These are phyloP conservation scores for Platyrinchus mystaceus DNA, from an alignment of 2,797 vertebrate genomes.

Conservation along the genomic window DNA sequence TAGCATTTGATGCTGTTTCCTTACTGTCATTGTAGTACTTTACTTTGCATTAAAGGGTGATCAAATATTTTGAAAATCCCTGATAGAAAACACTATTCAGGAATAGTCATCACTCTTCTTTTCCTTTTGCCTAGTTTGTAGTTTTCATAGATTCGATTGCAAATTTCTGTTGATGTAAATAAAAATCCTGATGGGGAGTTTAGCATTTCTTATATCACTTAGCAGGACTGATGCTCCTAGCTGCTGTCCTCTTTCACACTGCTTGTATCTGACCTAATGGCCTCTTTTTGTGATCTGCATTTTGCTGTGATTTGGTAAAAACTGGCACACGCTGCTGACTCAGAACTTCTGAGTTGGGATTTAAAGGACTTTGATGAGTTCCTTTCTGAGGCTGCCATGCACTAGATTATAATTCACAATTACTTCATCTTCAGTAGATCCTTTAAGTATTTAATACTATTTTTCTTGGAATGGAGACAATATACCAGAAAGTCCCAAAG, in stretches of 20 bases:
- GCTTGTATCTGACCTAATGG: neutral
- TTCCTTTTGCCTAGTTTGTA: neutral
- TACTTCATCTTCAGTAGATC: neutral
- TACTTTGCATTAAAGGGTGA: neutral
- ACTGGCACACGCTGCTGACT: neutral
- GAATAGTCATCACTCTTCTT: neutral
- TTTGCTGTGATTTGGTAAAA: neutral
- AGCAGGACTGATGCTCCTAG: neutral
- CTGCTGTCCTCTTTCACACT: neutral
- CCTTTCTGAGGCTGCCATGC: neutral
- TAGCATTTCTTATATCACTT: neutral
- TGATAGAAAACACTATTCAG: neutral
- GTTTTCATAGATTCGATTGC: neutral
- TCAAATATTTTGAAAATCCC: neutral
- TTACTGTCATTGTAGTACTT: neutral
- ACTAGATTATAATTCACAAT: neutral
- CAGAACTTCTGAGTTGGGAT: neutral
- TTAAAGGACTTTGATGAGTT: neutral
- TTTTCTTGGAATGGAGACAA: neutral
- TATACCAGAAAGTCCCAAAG: neutral
- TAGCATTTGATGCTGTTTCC: neutral
- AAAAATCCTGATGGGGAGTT: neutral
- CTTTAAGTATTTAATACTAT: neutral
- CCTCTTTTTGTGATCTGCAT: neutral
- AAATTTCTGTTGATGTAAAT: neutral